phyloP scores from a whole-genome alignment of 2,888 invertebrate species.

The Protophormia terraenovae region DNA sequence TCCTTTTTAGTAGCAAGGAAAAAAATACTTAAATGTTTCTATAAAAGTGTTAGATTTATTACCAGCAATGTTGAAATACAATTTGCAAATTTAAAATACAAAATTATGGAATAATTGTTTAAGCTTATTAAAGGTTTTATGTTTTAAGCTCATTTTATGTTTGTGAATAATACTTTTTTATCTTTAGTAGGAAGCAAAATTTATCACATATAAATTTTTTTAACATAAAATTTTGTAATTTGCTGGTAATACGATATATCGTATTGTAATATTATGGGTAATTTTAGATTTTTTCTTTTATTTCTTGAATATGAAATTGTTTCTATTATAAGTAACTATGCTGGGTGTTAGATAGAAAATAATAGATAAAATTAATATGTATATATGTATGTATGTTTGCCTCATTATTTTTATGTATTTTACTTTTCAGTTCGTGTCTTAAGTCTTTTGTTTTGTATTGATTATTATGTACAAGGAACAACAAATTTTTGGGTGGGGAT shows the following conservation, averaged over 20 bases:
- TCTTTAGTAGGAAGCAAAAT: not conserved
- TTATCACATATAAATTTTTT: not conserved
- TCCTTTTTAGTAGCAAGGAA: not conserved
- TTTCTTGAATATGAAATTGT: not conserved
- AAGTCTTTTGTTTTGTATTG: constrained; percentile 39
- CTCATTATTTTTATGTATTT: not conserved
- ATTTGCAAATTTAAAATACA: not conserved
- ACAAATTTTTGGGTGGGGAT: constrained; percentile 1
- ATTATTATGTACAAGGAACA: not conserved
- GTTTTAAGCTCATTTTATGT: too few species aligned
- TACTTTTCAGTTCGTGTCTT: constrained; percentile 24
- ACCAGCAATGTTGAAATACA: not conserved
- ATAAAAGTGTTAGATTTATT: not conserved
- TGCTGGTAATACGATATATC: not conserved
- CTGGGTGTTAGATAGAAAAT: not conserved
- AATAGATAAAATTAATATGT: not conserved
- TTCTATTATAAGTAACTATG: not conserved
- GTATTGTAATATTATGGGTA: not conserved
- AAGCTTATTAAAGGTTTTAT: not conserved
- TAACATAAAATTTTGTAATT: not conserved
- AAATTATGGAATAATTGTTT: not conserved
- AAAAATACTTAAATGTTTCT: not conserved
- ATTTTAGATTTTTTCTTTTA: not conserved
- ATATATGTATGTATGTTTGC: not conserved
- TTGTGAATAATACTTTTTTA: too few species aligned